Conservation (phyloP, 2,797 vertebrate genomes). For the Macrochelys suwanniensis region DNA sequence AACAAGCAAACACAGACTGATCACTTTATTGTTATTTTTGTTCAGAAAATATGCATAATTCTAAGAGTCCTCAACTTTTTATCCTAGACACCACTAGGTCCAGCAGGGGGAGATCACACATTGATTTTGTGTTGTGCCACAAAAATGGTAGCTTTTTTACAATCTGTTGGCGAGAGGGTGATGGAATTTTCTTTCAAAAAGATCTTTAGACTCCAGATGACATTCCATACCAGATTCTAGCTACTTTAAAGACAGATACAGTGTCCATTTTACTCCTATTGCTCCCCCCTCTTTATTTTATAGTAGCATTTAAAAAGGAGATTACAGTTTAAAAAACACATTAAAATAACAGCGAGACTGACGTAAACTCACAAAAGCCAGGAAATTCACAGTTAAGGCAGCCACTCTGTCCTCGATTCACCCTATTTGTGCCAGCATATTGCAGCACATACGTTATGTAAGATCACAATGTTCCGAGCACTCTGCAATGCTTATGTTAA, state of each 20-base stretch:
- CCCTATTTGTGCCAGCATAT: neutral
- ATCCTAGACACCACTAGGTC: neutral
- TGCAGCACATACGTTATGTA: slow-evolving; percentile 15
- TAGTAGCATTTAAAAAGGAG: neutral
- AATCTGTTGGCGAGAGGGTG: neutral
- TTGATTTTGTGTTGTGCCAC: neutral
- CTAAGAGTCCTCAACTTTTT: neutral
- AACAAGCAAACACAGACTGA: accelerated
- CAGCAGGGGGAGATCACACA: neutral
- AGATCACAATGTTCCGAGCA: neutral
- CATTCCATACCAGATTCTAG: neutral
- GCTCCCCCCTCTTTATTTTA: neutral
- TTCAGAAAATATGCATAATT: neutral
- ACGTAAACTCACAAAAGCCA: neutral
- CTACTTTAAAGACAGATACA: neutral
- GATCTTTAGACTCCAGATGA: accelerated
- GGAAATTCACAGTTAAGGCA: slow-evolving; percentile 15
- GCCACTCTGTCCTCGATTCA: slow-evolving; percentile 10
- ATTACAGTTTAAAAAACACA: neutral
- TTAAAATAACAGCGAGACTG: neutral
- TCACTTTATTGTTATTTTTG: neutral
- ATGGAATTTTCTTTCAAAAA: neutral
- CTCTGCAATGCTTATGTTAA: neutral
- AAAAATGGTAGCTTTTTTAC: neutral
- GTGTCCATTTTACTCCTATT: neutral